Evolutionary conservation across 2,888 invertebrate species (phyloP).

Genomic region (Nephrotoma flavescens): DNA sequence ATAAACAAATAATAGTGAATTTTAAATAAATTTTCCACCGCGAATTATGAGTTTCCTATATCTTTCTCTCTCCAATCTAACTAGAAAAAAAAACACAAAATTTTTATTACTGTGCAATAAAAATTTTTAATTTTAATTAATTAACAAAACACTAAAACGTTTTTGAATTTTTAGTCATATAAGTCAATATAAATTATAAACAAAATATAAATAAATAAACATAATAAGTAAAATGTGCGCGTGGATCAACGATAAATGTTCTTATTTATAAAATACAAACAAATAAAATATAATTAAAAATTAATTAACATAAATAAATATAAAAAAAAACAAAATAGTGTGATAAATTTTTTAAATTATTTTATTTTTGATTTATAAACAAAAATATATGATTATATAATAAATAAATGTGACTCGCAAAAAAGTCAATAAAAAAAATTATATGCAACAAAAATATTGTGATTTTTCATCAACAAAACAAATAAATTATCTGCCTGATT

Average conservation of each 20-base stretch:
- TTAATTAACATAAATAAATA: not conserved
- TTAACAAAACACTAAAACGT: conserved; percentile 4
- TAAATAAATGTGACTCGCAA: not conserved
- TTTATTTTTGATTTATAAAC: not conserved
- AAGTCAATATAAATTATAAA: conserved; percentile 1
- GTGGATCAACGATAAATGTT: conserved; percentile 13
- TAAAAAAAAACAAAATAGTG: conserved; percentile 1
- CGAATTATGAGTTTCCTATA: conserved; percentile 1
- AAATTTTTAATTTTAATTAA: not conserved
- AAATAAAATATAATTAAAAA: not conserved
- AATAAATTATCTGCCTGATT: not conserved
- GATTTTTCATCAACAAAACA: not conserved
- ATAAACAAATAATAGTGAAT: not conserved
- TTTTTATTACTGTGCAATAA: not conserved
- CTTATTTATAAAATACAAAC: not conserved
- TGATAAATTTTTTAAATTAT: not conserved
- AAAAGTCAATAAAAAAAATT: not conserved
- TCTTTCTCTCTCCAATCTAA: conserved; percentile 2
- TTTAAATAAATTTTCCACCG: not conserved
- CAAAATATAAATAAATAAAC: not conserved
- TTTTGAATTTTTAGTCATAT: not conserved
- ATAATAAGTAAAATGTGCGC: conserved; percentile 10
- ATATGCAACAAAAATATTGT: not conserved
- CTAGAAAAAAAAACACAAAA: not conserved
- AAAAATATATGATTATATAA: not conserved